Evolutionary conservation across 2,888 invertebrate species (phyloP).

Genomic region (Mesopsocus fuscifrons): DNA sequence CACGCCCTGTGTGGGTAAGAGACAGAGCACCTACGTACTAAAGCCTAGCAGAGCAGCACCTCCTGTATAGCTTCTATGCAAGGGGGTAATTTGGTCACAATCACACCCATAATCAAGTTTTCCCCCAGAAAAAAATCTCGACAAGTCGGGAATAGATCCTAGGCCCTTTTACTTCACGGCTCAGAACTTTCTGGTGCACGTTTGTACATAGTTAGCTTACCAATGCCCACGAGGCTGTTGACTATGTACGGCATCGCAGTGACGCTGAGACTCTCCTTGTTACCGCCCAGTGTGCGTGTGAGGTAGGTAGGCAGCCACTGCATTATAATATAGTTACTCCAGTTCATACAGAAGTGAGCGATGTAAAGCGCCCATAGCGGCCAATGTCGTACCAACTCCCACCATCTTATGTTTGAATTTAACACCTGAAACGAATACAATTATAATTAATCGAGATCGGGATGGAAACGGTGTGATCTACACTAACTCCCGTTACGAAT

Average conservation of each 20-base stretch:
- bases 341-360: constrained; percentile 63
- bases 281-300: constrained; percentile 39
- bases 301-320: constrained; percentile 61
- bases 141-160: too few relatives aligned
- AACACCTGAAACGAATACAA: constrained; percentile 25
- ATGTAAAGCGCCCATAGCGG: constrained; percentile 53
- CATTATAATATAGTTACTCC: constrained; percentile 63
- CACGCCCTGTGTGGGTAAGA: too few relatives aligned
- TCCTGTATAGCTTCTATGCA: too few relatives aligned
- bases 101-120: too few relatives aligned
- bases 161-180: too few relatives aligned
- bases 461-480: constrained; percentile 3
- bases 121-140: too few relatives aligned
- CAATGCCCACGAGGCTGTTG: constrained; percentile 48
- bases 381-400: constrained; percentile 44
- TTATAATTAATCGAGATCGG: neutral
- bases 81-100: too few relatives aligned
- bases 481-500: too few relatives aligned
- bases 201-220: too few relatives aligned
- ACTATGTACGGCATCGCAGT: constrained; percentile 55
- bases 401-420: constrained; percentile 38
- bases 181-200: too few relatives aligned
- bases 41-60: too few relatives aligned
- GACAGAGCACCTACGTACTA: too few relatives aligned
- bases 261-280: constrained; percentile 45